Conservation (phyloP, 2,113 vertebrate species). For the Camelus bactrianus region DNA sequence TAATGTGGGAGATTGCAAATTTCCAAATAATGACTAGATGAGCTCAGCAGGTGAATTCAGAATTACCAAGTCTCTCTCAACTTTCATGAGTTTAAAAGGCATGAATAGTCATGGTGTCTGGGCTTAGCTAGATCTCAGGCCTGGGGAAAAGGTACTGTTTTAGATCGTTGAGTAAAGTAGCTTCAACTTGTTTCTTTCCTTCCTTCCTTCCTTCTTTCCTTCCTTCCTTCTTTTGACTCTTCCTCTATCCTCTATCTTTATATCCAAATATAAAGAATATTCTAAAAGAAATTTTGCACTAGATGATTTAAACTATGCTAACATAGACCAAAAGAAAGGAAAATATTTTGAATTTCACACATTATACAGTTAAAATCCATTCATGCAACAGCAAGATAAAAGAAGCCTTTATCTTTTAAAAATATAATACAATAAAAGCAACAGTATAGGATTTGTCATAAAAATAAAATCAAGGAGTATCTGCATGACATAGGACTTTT, state of each 20-base stretch:
- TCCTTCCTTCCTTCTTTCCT: not conserved
- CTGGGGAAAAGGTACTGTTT: not conserved
- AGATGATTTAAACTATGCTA: not conserved
- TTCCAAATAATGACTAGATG: not conserved
- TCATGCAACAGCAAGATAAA: not conserved
- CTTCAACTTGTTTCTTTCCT: not conserved
- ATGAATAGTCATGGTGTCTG: constrained; percentile 5
- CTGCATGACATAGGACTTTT: not conserved
- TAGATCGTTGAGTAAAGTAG: not conserved
- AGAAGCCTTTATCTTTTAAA: not conserved
- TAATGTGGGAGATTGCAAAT: constrained; percentile 39
- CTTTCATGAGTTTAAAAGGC: constrained; percentile 25
- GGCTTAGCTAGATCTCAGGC: not conserved
- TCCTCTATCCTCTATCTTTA: not conserved
- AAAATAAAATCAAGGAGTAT: not conserved
- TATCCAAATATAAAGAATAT: not conserved
- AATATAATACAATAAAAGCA: not conserved
- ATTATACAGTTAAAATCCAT: not conserved
- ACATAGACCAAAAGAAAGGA: not conserved
- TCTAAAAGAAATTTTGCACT: not conserved
- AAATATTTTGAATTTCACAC: not conserved
- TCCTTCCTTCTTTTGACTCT: not conserved
- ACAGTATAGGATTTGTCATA: not conserved
- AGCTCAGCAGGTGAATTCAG: not conserved
- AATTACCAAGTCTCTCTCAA: constrained; percentile 44